Evolutionary conservation across 2,797 vertebrate species (phyloP).

Genomic region (Phrynocephalus vlangalii): DNA sequence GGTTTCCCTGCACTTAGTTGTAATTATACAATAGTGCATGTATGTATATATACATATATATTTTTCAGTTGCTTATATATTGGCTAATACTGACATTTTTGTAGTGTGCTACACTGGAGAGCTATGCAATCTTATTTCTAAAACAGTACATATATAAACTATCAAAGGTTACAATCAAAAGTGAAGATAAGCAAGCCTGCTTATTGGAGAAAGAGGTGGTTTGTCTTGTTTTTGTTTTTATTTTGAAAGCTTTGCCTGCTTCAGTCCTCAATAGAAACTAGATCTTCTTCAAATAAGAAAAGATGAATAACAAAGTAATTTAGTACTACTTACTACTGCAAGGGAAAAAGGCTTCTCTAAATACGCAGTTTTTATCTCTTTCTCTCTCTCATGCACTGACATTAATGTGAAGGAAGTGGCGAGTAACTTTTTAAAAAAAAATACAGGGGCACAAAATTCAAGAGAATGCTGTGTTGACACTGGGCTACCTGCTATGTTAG

Average conservation of each 20-base stretch:
- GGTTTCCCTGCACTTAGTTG: conserved; percentile 63
- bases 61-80: conserved; percentile 82
- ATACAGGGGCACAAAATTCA: background rate
- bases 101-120: conserved; percentile 81
- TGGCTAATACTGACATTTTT: conserved; percentile 86
- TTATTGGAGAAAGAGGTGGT: background rate
- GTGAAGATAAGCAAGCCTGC: conserved; percentile 58
- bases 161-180: conserved; percentile 85
- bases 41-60: conserved; percentile 56
- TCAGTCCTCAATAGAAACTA: conserved; percentile 9
- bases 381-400: conserved; percentile 82
- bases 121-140: conserved; percentile 83
- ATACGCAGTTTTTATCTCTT: conserved; percentile 73
- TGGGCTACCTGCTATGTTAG: background rate
- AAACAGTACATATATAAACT: conserved; percentile 78
- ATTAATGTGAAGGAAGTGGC: conserved; percentile 78
- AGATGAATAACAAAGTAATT: conserved; percentile 83
- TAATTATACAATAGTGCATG: conserved; percentile 84
- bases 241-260: background rate
- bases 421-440: background rate
- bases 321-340: conserved; percentile 83
- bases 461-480: background rate
- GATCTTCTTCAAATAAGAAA: conserved; percentile 67
- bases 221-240: background rate
- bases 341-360: conserved; percentile 74